Conservation (phyloP, 2,797 vertebrate species). For the Falco rusticolus region DNA sequence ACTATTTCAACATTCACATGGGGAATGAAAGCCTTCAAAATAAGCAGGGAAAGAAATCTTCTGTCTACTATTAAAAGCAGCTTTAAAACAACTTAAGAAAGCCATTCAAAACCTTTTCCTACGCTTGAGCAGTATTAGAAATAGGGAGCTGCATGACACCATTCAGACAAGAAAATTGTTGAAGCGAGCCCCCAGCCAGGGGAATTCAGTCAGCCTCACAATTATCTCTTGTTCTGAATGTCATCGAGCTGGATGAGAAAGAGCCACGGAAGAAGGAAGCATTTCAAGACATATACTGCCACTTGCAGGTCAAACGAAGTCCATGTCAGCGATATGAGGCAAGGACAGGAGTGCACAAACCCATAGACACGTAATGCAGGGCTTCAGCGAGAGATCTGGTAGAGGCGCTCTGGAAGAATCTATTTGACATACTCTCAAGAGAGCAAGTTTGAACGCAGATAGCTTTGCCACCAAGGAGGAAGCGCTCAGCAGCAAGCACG, state of each 20-base stretch:
- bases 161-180: neutral
- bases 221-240: neutral
- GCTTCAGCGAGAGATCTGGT: neutral
- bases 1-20: neutral
- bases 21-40: neutral
- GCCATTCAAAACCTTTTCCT: neutral
- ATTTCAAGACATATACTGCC: slow-evolving; percentile 66
- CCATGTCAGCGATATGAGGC: neutral
- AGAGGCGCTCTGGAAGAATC: neutral
- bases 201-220: neutral
- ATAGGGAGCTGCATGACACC: neutral
- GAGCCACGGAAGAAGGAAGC: neutral
- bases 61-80: neutral
- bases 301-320: slow-evolving; percentile 57
- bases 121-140: neutral
- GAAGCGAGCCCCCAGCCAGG: neutral
- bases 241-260: neutral
- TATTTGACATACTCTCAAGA: neutral
- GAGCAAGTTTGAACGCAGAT: neutral
- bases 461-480: neutral
- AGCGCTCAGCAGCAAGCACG: neutral
- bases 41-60: neutral
- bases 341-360: neutral
- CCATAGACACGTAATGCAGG: rapidly evolving
- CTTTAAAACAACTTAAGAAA: slow-evolving; percentile 9